Base-by-base conservation (phyloP, 2,113 vertebrate species). In the Piprites chloris region DNA sequence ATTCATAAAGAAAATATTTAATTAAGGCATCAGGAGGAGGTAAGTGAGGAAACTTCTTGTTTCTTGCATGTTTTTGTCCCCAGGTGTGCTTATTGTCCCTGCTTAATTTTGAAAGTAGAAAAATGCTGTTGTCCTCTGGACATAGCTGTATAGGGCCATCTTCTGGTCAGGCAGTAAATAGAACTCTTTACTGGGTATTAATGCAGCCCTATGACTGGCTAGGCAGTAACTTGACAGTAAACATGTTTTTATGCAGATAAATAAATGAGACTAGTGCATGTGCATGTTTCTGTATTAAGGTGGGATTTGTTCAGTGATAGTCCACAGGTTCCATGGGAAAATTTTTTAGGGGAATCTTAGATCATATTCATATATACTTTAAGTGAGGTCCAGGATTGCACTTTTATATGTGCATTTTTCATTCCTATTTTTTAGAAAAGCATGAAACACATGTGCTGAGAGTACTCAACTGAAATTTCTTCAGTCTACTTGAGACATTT, bases 121-220 rank as follows among this genome's bases (percentile, higher is more conserved):
- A 42, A 80, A 55, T 27, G 52, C 27, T 47, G 3, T 23, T 89
- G 47, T 82, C 44, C 53, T 79, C 58, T 2, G 20, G 74, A 63
- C 22, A 9, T 41, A 53, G 47, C 81, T 91, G 21, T 53, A 32
- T 41, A 85, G 85, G 75, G 87, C 62, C 85, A 85, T 85, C 90
- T 94, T 93, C 85, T 93, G 84, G 85, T 75, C 71, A 93, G 87
- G 92, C 53, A 94, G 87, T 79, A 93, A 85, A 78, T 39, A 23
- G 50, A 92, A 59, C 39, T n/a, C 22, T 81, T 52, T 33, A 46
- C 17, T 35, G 55, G 37, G 12, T 49, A 23, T 24, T 77, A 35
- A 59, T 39, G 21, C 8, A 55, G 27, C 35, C 5, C 82, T 50
- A 2, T 10, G n/a, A 41, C 44, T 35, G 23, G 7, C 14, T 62